Evolutionary conservation across 2,888 invertebrate genomes (phyloP), one percentile per base, ranked within the genome.

Genomic region (Drosophila meridiana): DNA sequence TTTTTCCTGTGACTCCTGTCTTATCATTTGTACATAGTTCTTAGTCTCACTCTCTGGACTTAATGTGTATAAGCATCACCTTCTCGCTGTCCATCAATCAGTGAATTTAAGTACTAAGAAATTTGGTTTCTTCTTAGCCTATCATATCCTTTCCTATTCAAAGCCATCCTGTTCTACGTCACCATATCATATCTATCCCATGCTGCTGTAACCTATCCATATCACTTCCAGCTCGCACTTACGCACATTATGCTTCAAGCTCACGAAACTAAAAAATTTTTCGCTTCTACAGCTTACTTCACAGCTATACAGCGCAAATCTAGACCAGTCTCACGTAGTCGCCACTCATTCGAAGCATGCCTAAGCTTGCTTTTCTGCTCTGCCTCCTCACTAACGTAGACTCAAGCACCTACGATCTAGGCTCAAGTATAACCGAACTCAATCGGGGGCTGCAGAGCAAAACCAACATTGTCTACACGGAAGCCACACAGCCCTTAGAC

Each of bases 391-490:
- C 20, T 6, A 8, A 32, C 11, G 26, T 65, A 13, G 55, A 45
- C 5, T 11, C 45, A 9, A 61, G 60, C 53, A 40, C 55, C 20
- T 14, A 30, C 34, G 50, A 67, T 14, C 65, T 82, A 13, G 26
- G 47, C 14, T 7, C 55, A 7, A 68, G 52, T 32, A 70, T 82
- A 48, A 8, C 13, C 1, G 38, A 48, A 0, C 75, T 82, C 0
- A 81, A 61, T 59, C 32, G 7, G 0, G 75, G 80, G 0, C 61
- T 85, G 7, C 13, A 20, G 0, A 69, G 67, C 28, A 53, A 28
- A 26, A 82, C 70, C 11, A 85, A 76, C 26, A 47, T 82, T 1
- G 65, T 82, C 4, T 85, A 63, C 28, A 48, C 47, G 2, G 53
- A 72, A 4, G 8, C 26, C 1, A 14, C 4, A 0, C 38, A 77